Evolutionary conservation across 2,888 invertebrate species (phyloP), one percentile per base, ranked within the genome.

Genomic region (Drosophila neotestacea): DNA sequence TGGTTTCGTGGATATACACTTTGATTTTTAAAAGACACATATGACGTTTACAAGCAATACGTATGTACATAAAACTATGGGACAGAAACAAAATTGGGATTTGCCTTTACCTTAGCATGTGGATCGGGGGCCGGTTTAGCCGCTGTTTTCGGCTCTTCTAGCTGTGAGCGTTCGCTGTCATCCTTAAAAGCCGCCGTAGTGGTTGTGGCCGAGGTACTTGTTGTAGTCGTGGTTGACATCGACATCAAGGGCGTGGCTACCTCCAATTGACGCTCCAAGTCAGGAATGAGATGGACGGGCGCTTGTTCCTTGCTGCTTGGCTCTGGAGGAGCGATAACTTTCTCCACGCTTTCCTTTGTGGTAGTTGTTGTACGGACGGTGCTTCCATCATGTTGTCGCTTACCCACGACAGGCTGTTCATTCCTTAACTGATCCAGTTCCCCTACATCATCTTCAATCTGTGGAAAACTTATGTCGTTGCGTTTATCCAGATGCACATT

Each of bases 361-460:
- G 71, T 82, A 9, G 86, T 77, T 51, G 83, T 79, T 64, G 88
- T 90, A 50, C 70, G 74, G 13, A 54, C 79, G 11, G 70, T 78
- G 67, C 61, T 72, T 13, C 79, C 87, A 13, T 73, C 75, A 10
- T 83, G 79, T 77, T 62, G 87, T 10, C 69, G 63, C 64, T 78
- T 88, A 56, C 36, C 52, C 28, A 76, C 42, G 5, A 38, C 59
- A 0, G 71, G 16, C 27, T 73, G 79, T 3, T 71, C 73, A 22
- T 64, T 68, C 3, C 85, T 55, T 61, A 86, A 42, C 55, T 93
- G 93, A 82, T 94, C 93, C 76, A 94, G 88, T 80, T 94, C 94
- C 61, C 91, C 90, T 4, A 94, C 94, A 84, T 93, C 94, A 60
- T 93, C 92, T 77, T 94, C 94, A 84, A 93, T 91, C 79, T 93